Percentiles rank a stretch among this genome's conserved stretches.
Conservation (phyloP, 2,113 vertebrate genomes). For the Mustela nigripes region DNA sequence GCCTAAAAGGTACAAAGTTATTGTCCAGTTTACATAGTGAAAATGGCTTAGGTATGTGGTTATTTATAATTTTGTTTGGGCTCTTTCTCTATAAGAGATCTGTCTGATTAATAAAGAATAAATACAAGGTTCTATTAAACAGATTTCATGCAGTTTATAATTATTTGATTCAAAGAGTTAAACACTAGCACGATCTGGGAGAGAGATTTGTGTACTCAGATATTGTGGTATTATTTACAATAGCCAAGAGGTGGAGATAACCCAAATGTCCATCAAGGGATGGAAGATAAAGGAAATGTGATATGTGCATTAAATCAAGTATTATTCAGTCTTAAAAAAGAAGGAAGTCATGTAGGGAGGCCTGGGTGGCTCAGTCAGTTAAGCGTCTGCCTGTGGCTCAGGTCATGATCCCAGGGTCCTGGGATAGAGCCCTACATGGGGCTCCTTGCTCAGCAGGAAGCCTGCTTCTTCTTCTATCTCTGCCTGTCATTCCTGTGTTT, state of each 20-base stretch:
- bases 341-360: not conserved
- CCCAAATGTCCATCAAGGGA: not conserved
- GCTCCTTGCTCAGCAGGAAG: no score
- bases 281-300: conserved; percentile 2
- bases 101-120: conserved; percentile 5
- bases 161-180: not conserved
- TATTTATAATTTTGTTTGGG: conserved; percentile 18
- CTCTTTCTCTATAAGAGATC: not conserved
- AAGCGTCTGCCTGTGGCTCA: no score
- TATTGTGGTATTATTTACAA: not conserved
- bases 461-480: no score
- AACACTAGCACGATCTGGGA: not conserved
- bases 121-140: conserved; percentile 1
- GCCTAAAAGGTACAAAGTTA: not conserved
- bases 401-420: no score
- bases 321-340: not conserved
- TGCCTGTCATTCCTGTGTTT: no score
- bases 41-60: not conserved
- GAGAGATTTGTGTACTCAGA: not conserved
- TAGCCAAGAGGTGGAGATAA: not conserved
- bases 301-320: not conserved
- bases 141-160: conserved; percentile 15
- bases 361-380: no score
- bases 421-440: no score
- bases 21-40: not conserved